Base-by-base conservation (phyloP, 2,797 vertebrate species). In the Acestrorhynchus altus region DNA sequence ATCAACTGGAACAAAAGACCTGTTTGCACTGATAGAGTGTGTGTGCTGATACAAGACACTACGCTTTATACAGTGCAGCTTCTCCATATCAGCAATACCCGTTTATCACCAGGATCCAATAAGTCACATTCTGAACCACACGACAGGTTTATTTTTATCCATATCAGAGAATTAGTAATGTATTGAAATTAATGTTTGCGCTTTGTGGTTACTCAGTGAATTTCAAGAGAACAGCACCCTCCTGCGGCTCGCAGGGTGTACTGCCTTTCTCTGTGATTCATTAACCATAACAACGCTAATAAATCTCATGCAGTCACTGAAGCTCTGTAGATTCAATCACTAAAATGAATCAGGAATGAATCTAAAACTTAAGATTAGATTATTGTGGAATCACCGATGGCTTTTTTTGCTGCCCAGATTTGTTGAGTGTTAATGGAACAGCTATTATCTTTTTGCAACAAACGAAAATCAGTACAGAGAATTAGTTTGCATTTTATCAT, bases 201-300 rank as follows among this genome's bases (percentile, higher is more conserved):
- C 13, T 13, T 6, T n/a, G 4, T 10, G 31, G 24, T 35, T 24
- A 8, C n/a, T 8, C n/a, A 5, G 26, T 70, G 18, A 18, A 31
- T 61, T 75, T 80, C 40, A 15, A 59, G 54, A 68, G 56, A 92
- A 92, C 90, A 92, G 86, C 91, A 90, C 90, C 92, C 92, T 92
- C 92, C 88, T 92, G 91, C 92, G 92, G 90, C 87, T 89, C 86
- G 87, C 88, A 91, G 90, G 88, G 90, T 90, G 90, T 90, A 92
- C 86, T 72, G 81, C 81, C 86, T 86, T 80, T 87, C 87, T 86
- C 83, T 49, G 87, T 91, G 91, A 92, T 91, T 69, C 4, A 15
- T 4, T 51, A 31, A 67, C 8, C 26, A 22, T 0, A 10, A 22
- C 15, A 40, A n/a, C 18, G 1, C 4, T 24, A 22, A 8, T 22